Evolutionary conservation across 2,888 invertebrate species (phyloP).

Genomic region (Tupiocoris notatus): DNA sequence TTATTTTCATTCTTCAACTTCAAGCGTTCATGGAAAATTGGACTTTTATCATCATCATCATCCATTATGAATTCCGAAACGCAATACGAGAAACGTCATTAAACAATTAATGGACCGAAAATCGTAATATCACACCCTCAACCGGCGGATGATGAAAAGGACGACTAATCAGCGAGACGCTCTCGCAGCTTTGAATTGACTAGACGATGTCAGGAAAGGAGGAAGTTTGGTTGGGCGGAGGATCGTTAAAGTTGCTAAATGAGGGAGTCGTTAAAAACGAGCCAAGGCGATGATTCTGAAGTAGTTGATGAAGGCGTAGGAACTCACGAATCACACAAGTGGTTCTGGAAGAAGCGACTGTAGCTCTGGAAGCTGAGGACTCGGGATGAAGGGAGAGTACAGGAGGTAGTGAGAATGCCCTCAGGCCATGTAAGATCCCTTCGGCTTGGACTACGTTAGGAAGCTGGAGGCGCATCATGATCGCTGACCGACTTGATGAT

Average conservation of each 20-base stretch:
- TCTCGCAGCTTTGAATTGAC: too few relatives aligned
- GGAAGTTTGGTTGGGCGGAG: not conserved
- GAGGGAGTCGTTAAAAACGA: not conserved
- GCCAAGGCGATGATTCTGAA: not conserved
- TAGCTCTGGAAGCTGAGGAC: too few relatives aligned
- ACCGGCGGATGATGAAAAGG: not conserved
- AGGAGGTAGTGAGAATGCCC: not conserved
- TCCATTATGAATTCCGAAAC: too few relatives aligned
- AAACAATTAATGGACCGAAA: not conserved
- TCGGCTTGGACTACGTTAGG: not conserved
- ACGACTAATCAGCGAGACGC: not conserved
- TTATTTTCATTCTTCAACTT: too few relatives aligned
- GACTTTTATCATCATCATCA: too few relatives aligned
- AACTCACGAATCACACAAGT: not conserved
- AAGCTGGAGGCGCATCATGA: not conserved
- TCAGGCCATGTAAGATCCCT: not conserved
- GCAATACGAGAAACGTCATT: too few relatives aligned
- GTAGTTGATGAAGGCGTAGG: not conserved
- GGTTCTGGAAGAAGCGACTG: too few relatives aligned
- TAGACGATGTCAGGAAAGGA: too few relatives aligned
- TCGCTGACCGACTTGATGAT: not conserved
- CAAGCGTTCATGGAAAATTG: too few relatives aligned
- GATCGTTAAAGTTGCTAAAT: not conserved
- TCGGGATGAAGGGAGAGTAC: not conserved
- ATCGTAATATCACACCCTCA: not conserved